A percentile compares a stretch with the other conserved stretches of the same genome.
Evolutionary conservation across 2,113 vertebrate genomes (phyloP).

Genomic region (Pterocles gutturalis): DNA sequence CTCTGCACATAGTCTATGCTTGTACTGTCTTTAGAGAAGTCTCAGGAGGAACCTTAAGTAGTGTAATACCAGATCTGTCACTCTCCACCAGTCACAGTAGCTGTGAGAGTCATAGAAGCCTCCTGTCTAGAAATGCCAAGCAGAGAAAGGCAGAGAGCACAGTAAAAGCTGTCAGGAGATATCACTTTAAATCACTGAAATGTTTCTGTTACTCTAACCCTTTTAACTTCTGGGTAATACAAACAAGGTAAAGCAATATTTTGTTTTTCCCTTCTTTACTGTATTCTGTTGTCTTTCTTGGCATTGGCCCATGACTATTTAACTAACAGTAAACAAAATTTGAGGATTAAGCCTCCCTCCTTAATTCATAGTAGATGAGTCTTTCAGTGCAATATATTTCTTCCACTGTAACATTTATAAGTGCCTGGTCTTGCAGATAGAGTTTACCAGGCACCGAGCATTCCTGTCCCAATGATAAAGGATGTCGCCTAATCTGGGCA

Average conservation of each 20-base stretch:
- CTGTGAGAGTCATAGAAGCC: background rate
- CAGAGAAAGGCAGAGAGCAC: background rate
- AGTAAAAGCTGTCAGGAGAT: background rate
- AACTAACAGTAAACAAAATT: background rate
- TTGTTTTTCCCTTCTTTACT: background rate
- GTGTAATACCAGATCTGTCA: background rate
- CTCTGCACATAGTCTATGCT: slow-evolving; percentile 4
- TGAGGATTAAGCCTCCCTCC: background rate
- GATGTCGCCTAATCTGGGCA: background rate
- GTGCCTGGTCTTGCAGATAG: background rate
- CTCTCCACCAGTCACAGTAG: background rate
- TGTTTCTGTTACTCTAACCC: background rate
- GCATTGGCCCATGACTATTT: background rate
- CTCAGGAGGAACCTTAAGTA: background rate
- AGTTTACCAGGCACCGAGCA: background rate
- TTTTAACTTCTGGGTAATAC: background rate
- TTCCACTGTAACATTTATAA: background rate
- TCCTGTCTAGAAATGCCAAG: background rate
- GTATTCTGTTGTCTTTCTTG: background rate
- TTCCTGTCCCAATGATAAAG: background rate
- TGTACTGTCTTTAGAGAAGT: background rate
- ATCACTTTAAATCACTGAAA: background rate
- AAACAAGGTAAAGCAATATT: background rate
- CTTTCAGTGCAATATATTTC: background rate
- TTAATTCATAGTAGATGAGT: background rate